Conservation (phyloP, 2,113 vertebrate genomes). For the Caloenas nicobarica region DNA sequence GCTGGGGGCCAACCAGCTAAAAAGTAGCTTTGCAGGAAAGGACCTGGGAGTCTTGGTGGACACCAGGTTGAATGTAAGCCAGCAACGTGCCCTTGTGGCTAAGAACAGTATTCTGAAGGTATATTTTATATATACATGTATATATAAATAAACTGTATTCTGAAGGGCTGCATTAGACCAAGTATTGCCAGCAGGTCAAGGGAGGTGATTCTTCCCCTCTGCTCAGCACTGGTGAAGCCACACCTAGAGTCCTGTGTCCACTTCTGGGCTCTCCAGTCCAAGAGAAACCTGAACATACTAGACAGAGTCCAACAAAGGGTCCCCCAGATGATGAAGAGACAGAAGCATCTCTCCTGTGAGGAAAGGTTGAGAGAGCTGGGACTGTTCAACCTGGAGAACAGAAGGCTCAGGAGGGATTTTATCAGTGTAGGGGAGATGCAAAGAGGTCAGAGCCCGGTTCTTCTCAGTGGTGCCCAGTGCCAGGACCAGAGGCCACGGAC, state of each 20-base stretch:
- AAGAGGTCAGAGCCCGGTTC: no score
- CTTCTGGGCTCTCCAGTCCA: neutral
- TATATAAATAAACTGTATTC: no score
- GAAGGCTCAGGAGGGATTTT: rapidly evolving
- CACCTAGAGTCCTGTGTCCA: no score
- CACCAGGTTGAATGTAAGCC: neutral
- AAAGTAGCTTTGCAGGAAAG: neutral
- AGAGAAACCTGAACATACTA: neutral
- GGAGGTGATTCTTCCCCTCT: neutral
- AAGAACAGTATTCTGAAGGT: neutral
- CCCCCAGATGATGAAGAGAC: neutral
- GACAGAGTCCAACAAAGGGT: neutral
- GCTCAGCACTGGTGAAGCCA: rapidly evolving
- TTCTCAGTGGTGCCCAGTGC: neutral
- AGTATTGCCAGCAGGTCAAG: neutral
- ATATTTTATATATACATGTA: no score
- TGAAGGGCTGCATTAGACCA: neutral
- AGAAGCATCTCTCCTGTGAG: neutral
- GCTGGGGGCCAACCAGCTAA: neutral
- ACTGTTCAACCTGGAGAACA: neutral
- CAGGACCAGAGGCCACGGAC: neutral
- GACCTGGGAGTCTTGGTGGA: neutral
- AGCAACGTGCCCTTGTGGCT: neutral
- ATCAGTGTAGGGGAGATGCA: no score
- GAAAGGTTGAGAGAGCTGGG: neutral